These are phyloP conservation scores for Halcyon chelicuti DNA, from an alignment of 2,797 vertebrate species.

Conservation along the genomic window DNA sequence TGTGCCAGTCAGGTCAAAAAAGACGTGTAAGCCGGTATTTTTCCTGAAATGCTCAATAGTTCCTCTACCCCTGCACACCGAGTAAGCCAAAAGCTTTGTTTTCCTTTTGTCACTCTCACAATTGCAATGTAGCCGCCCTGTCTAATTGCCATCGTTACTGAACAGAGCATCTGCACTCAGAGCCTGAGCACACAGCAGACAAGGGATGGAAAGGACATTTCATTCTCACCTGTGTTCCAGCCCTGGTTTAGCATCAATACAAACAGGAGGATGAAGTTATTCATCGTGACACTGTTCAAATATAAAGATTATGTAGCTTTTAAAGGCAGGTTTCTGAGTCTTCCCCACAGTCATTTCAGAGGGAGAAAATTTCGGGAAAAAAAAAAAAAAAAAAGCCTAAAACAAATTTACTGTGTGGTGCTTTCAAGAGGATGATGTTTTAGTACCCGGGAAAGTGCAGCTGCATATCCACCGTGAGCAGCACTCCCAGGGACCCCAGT, in stretches of 20 bases:
- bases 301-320: not conserved
- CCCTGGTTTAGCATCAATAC: not conserved
- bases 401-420: not conserved
- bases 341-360: not conserved
- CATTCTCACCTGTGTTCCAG: not conserved
- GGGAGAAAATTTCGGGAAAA: not conserved
- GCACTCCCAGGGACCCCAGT: not conserved
- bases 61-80: not conserved
- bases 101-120: not conserved
- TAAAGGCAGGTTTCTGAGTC: not conserved
- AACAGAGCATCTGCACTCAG: not conserved
- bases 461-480: accelerated
- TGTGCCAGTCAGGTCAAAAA: not conserved
- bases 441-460: not conserved
- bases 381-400: not conserved
- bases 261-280: not conserved
- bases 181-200: not conserved
- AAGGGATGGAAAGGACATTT: not conserved
- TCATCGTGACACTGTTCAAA: not conserved
- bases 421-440: not conserved
- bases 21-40: not conserved
- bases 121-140: not conserved
- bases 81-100: not conserved
- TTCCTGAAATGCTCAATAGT: not conserved
- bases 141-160: not conserved